Percentiles rank a stretch among this genome's conserved stretches.
phyloP scores from a whole-genome alignment of 2,797 vertebrate species.

The Thripadectes ignobilis region DNA sequence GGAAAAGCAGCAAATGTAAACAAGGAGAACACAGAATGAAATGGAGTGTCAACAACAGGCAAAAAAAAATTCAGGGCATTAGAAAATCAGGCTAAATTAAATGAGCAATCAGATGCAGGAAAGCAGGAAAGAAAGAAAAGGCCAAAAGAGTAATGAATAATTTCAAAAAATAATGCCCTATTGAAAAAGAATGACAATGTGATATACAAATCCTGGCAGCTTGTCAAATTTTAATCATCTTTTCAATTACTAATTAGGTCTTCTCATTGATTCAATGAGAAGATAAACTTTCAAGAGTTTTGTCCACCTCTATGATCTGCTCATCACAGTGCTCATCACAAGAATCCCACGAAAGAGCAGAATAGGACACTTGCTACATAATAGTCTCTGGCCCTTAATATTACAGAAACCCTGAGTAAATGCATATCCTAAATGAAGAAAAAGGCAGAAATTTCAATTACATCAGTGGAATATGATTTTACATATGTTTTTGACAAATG shows the following conservation, averaged over 20 bases:
- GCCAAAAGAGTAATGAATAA: background rate
- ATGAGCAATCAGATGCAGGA: background rate
- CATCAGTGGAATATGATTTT: background rate
- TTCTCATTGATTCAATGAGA: background rate
- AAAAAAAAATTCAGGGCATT: background rate
- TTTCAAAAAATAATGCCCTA: background rate
- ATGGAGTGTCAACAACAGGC: background rate
- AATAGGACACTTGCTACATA: background rate
- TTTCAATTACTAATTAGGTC: conserved; percentile 13
- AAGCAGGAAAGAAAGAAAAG: background rate
- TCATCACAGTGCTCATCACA: background rate
- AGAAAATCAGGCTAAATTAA: background rate
- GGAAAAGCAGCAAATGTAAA: conserved; percentile 17
- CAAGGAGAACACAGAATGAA: background rate
- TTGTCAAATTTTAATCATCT: background rate
- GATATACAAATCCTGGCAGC: background rate
- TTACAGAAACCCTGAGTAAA: background rate
- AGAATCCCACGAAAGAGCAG: background rate
- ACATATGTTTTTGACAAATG: background rate
- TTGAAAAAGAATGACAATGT: background rate
- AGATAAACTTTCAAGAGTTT: background rate
- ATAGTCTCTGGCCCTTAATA: background rate
- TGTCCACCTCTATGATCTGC: rapidly evolving
- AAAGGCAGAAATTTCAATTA: background rate
- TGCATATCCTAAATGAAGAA: background rate